Conservation (phyloP, 2,113 vertebrate species). For the Piaya cayana region DNA sequence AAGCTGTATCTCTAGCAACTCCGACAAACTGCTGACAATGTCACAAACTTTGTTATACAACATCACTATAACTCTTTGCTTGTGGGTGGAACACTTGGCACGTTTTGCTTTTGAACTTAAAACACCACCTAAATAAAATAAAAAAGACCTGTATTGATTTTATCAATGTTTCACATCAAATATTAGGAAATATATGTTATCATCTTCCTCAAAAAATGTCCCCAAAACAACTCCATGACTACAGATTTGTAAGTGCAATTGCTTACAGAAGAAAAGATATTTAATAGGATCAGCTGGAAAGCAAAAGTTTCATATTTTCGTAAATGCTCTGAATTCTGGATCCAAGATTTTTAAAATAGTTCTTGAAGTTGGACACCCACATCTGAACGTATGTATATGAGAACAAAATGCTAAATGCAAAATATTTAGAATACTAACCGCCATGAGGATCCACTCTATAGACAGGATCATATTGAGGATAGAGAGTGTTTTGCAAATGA, state of each 20-base stretch:
- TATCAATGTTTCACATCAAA: neutral
- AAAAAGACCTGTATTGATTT: neutral
- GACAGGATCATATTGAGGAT: conserved; percentile 98
- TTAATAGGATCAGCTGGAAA: neutral
- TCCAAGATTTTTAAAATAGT: neutral
- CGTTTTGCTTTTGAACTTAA: conserved; percentile 97
- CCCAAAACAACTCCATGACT: neutral
- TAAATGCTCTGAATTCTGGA: neutral
- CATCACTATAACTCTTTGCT: conserved; percentile 97
- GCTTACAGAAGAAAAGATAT: neutral
- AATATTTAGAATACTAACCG: conserved; percentile 77
- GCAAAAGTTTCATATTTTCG: neutral
- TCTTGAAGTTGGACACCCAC: neutral
- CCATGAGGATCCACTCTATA: conserved; percentile 93
- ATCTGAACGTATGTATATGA: neutral
- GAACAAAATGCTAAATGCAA: neutral
- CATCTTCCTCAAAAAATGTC: neutral
- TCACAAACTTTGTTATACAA: conserved; percentile 99
- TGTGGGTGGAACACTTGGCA: conserved; percentile 96
- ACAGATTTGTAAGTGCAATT: neutral
- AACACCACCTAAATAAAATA: conserved; percentile 81
- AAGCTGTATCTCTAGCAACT: conserved; percentile 95
- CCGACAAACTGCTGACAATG: conserved; percentile 94
- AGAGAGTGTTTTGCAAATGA: conserved; percentile 97
- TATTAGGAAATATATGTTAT: neutral